Evolutionary conservation across 2,888 invertebrate species (phyloP).

Genomic region (Vanessa cardui): DNA sequence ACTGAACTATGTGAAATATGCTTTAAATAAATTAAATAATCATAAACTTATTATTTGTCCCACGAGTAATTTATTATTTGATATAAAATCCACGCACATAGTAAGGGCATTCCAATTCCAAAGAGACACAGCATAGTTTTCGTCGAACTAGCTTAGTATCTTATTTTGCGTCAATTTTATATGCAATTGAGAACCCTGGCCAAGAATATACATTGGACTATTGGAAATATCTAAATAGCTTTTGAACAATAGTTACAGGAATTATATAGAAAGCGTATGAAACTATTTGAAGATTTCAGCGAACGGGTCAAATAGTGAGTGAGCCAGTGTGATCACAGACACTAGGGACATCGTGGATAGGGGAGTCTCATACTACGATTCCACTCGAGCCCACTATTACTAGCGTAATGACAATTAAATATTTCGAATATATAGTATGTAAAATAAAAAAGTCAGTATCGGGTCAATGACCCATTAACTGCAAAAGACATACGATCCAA

Average conservation of each 20-base stretch:
- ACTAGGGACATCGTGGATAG: too few species aligned
- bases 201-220: conserved; percentile 14
- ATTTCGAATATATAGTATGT: too few species aligned
- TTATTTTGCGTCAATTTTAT: conserved; percentile 28
- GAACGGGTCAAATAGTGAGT: too few species aligned
- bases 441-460: too few species aligned
- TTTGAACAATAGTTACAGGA: conserved; percentile 17
- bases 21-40: too few species aligned
- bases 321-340: too few species aligned
- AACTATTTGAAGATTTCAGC: background rate
- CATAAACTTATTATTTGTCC: background rate
- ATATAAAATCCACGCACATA: background rate
- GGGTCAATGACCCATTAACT: too few species aligned
- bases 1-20: background rate
- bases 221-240: conserved; percentile 23
- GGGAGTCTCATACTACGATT: too few species aligned
- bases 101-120: conserved; percentile 3
- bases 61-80: background rate
- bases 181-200: conserved; percentile 28
- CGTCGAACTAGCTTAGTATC: conserved; percentile 20
- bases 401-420: too few species aligned
- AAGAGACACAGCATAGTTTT: conserved; percentile 13
- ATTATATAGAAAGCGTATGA: conserved; percentile 4
- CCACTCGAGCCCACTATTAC: too few species aligned
- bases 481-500: too few species aligned